Base-by-base conservation (phyloP, 2,888 invertebrate genomes). In the Aricia artaxerxes region DNA sequence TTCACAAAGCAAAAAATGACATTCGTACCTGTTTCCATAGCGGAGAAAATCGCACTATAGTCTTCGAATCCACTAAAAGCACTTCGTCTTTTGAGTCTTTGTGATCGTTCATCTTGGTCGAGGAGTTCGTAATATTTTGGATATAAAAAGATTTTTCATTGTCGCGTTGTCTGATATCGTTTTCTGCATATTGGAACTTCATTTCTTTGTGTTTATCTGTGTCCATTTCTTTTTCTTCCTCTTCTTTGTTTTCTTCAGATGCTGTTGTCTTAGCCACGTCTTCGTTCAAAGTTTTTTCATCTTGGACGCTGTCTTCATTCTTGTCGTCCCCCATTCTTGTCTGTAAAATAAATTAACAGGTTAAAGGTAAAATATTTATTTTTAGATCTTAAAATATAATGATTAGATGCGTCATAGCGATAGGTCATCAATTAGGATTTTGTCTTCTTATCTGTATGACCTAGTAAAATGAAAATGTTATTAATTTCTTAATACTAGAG, bases 11-110 rank as follows among this genome's bases (percentile, higher is more conserved):
- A 31, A 82, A 80, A 64, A 1, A 53, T 53, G 9, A 61, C 11
- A 53, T 44, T 31, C 4, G 4, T 85, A 95, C 95, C 93, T 95
- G 95, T 86, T 92, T 92, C 90, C 91, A 93, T 78, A 90, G 85
- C 1, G 95, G 95, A 9, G 94, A 93, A 84, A 94, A 94, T 82
- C 90, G 88, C 4, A 86, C 85, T 2, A 93, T 90, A 35, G 93
- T 92, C 72, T 85, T 91, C 0, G 92, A 88, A 16, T 92, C 91
- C 1, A 85, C 82, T 1, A 94, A 82, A 35, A 92, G 83, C 1
- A 83, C 84, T 0, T 85, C 88, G 78, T 92, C 91, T 80, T 91
- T 92, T 11, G 82, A 79, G 44, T 86, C 82, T 78, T 87, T 86
- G 44, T 87, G 86, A 73, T 84, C 85, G 0, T 80, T 79, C 11